Conservation (phyloP, 2,113 vertebrate species). For the Pluvianellus socialis region DNA sequence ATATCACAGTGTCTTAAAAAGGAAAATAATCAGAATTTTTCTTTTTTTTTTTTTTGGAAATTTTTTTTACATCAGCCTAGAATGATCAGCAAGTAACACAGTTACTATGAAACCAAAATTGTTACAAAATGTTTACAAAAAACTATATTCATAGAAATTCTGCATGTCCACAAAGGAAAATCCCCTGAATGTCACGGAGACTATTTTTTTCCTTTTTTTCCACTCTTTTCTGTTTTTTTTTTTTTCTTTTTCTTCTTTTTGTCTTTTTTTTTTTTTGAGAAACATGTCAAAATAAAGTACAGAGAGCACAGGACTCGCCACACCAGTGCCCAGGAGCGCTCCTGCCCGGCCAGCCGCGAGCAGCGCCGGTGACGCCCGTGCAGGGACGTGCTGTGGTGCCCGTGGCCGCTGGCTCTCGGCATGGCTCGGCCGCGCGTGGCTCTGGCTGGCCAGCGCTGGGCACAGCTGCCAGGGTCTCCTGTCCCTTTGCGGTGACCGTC, state of each 20-base stretch:
- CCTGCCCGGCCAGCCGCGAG: too few relatives aligned
- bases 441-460: neutral
- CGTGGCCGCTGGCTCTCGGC: accelerated
- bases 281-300: conserved; percentile 27
- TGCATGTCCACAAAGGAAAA: conserved; percentile 91
- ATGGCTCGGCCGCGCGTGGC: neutral
- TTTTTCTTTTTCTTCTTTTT: neutral
- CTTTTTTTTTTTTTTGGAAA: conserved; percentile 75
- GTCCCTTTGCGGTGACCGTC: neutral
- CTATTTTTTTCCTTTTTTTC: conserved; percentile 35
- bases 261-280: conserved; percentile 48
- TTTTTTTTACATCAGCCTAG: conserved; percentile 86
- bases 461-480: neutral
- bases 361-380: accelerated
- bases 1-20: conserved; percentile 99
- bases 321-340: neutral
- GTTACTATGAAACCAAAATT: conserved; percentile 95
- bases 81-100: conserved; percentile 92
- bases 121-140: conserved; percentile 98
- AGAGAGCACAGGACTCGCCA: neutral
- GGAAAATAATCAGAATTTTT: conserved; percentile 89
- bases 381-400: neutral
- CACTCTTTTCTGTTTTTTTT: neutral
- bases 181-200: conserved; percentile 84
- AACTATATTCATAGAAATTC: conserved; percentile 99